Conservation (phyloP, 2,797 vertebrate species). For the Eospalax fontanierii region DNA sequence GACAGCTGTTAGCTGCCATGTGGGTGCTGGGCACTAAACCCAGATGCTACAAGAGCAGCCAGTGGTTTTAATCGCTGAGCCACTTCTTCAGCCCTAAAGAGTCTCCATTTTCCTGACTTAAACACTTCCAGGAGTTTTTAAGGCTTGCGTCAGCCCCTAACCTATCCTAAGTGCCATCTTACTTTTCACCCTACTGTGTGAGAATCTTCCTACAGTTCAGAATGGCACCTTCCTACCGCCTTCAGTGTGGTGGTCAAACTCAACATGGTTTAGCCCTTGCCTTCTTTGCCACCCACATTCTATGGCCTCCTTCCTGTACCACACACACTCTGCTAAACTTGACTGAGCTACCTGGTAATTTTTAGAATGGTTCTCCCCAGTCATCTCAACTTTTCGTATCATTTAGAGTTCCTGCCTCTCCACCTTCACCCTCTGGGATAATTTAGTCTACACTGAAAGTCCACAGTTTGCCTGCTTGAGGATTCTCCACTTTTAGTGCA, state of each 20-base stretch:
- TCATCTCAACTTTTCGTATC: neutral
- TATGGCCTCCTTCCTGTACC: rapidly evolving
- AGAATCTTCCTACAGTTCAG: neutral
- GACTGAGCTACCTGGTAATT: neutral
- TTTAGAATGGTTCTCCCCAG: neutral
- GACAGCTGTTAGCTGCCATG: too few species aligned
- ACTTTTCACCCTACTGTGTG: neutral
- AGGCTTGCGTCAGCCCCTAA: neutral
- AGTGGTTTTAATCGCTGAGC: too few species aligned
- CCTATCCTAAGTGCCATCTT: neutral
- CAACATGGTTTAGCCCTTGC: neutral
- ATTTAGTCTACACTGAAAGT: neutral
- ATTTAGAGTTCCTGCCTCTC: neutral
- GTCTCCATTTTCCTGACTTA: neutral
- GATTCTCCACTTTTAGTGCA: neutral
- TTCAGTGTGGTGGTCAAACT: neutral
- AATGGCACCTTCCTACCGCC: neutral
- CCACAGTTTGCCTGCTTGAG: neutral
- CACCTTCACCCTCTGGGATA: neutral
- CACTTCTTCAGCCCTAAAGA: too few species aligned
- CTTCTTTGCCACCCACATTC: neutral
- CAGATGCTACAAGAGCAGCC: too few species aligned
- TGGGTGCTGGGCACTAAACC: too few species aligned
- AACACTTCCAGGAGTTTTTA: neutral
- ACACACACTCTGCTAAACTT: neutral